Evolutionary conservation across 2,888 invertebrate genomes (phyloP), one percentile per base, ranked within the genome.

Genomic region (Amiota minor): DNA sequence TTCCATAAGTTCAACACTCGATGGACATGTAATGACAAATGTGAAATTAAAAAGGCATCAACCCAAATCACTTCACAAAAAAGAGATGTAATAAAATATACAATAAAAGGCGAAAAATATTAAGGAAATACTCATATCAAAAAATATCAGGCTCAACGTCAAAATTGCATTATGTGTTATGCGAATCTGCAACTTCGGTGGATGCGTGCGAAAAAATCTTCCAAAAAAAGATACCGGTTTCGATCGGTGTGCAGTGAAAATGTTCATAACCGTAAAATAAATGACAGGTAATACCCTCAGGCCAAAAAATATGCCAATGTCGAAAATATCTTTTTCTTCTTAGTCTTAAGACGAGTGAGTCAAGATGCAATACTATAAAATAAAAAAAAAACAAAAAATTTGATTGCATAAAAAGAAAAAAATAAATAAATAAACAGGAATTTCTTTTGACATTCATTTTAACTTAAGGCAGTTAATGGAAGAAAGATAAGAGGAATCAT

Each of bases 91-190:
- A n/a, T 53, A 53, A n/a, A n/a, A n/a, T 53, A 12, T 20, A 20
- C 18, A 59, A 62, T 35, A 59, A 59, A 59, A 18, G 10, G 20
- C 20, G 59, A 59, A 59, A 59, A 23, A 59, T 56, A 16, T 12
- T 53, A 53, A 53, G 14, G 6, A 35, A 35, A 35, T 35, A 35
- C 35, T 2, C 12, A 12, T 53, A 53, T 53, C 12, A 53, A 53
- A 53, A 53, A 3, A 53, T n/a, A 14, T 62, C 45, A 35, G 62
- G 62, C 62, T 62, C 35, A 62, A 62, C 62, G 62, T 62, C 62
- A 62, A 62, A 62, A 62, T 45, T 23, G 62, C 62, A 62, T 62
- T 62, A 62, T 23, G 62, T 45, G 35, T 62, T 62, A 62, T 59
- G 59, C 59, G 59, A 59, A 59, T 59, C 59, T 59, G 59, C 59